A percentile compares a stretch with the other conserved stretches of the same genome.
Conservation (phyloP, 2,113 vertebrate species). For the Physeter macrocephalus region DNA sequence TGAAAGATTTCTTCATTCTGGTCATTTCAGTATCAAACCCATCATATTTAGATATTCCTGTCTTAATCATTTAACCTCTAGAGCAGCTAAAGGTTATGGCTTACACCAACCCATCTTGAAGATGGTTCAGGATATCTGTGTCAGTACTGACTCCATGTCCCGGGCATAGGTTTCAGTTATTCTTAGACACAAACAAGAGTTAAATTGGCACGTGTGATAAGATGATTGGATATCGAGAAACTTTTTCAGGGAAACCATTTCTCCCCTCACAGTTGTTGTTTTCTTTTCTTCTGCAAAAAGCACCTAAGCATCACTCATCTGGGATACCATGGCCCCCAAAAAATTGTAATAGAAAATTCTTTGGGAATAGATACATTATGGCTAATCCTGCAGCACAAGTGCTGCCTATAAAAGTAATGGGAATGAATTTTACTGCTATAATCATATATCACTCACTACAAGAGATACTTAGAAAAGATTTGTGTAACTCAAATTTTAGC, state of each 20-base stretch:
- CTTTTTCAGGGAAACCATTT: constrained; percentile 22
- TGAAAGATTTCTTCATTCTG: background rate
- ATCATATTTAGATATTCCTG: constrained; percentile 20
- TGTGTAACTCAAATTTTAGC: background rate
- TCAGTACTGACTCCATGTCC: background rate
- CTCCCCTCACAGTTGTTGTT: background rate
- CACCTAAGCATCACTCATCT: background rate
- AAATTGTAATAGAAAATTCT: background rate
- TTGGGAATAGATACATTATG: background rate
- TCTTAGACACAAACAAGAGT: constrained; percentile 24
- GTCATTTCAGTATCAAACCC: constrained; percentile 21
- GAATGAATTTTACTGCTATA: background rate
- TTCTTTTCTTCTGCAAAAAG: background rate
- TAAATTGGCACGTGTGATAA: constrained; percentile 4
- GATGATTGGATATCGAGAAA: background rate
- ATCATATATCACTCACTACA: background rate
- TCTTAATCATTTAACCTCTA: constrained; percentile 31
- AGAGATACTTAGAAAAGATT: background rate
- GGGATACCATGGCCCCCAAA: background rate
- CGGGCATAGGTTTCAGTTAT: constrained; percentile 40
- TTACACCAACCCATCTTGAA: background rate
- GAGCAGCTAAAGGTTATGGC: background rate
- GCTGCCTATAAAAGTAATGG: background rate
- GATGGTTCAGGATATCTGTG: background rate
- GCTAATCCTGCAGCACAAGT: background rate